Percentiles rank a stretch among this genome's conserved stretches.
Evolutionary conservation across 2,888 invertebrate species (phyloP).

Genomic region (Eupithecia tripunctaria): DNA sequence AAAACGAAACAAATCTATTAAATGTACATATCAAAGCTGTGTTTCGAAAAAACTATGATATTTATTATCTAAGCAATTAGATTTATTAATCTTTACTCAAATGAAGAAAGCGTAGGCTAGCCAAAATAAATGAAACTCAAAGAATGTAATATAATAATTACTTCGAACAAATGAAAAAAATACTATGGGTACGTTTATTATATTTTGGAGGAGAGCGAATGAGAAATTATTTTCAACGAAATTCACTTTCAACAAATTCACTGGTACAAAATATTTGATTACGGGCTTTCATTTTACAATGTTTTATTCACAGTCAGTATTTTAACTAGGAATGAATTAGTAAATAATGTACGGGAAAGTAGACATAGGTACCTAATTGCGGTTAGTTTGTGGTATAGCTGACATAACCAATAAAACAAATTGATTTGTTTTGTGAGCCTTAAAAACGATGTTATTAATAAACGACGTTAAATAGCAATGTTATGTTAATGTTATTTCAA

Average conservation of each 20-base stretch:
- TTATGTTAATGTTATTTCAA: no score
- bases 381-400: background rate
- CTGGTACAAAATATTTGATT: conserved; percentile 4
- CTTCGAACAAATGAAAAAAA: conserved; percentile 1
- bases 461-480: no score
- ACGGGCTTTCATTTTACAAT: background rate
- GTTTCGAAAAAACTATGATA: no score
- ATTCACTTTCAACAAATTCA: conserved; percentile 25
- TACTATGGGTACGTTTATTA: conserved; percentile 16
- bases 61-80: background rate
- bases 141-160: background rate
- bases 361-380: background rate
- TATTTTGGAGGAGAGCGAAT: conserved; percentile 19
- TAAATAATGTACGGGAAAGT: background rate
- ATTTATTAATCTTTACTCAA: background rate
- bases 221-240: conserved; percentile 28
- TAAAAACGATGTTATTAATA: no score
- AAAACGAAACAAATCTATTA: background rate
- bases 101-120: background rate
- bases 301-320: background rate
- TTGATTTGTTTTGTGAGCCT: background rate
- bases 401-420: background rate
- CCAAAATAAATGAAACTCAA: background rate
- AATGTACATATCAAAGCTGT: background rate
- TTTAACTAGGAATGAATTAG: background rate